Evolutionary conservation across 2,113 vertebrate species (phyloP).

Genomic region (Corythoichthys intestinalis): DNA sequence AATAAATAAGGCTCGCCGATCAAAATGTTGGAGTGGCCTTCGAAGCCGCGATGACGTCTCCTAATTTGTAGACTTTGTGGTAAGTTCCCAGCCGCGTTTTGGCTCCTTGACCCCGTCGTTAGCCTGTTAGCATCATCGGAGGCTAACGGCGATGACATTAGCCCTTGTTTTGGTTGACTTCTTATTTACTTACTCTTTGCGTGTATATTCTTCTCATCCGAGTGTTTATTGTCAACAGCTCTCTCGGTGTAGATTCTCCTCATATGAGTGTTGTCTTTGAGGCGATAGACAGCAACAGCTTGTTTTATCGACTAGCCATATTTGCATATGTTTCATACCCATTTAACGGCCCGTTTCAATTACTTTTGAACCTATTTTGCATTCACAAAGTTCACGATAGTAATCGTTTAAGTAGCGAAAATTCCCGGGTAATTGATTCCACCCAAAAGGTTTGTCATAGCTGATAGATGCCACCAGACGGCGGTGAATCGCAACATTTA

Average conservation of each 20-base stretch:
- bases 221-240: accelerated
- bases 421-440: background rate
- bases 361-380: background rate
- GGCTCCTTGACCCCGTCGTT: background rate
- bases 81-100: slow-evolving; percentile 27
- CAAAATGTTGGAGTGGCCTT: slow-evolving; percentile 22
- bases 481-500: background rate
- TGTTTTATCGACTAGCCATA: background rate
- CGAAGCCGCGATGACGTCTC: background rate
- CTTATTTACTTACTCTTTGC: accelerated
- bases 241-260: accelerated
- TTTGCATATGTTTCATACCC: background rate
- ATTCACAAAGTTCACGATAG: background rate
- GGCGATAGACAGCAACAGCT: background rate
- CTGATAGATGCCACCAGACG: background rate
- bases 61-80: slow-evolving; percentile 33
- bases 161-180: background rate
- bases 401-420: background rate
- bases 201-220: no score
- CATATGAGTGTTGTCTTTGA: background rate
- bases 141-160: slow-evolving; percentile 26
- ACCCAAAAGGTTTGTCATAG: background rate
- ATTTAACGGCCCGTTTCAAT: background rate
- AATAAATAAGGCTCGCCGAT: background rate
- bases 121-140: slow-evolving; percentile 43